Base-by-base conservation (phyloP, 2,113 vertebrate species). In the Sitta europaea region DNA sequence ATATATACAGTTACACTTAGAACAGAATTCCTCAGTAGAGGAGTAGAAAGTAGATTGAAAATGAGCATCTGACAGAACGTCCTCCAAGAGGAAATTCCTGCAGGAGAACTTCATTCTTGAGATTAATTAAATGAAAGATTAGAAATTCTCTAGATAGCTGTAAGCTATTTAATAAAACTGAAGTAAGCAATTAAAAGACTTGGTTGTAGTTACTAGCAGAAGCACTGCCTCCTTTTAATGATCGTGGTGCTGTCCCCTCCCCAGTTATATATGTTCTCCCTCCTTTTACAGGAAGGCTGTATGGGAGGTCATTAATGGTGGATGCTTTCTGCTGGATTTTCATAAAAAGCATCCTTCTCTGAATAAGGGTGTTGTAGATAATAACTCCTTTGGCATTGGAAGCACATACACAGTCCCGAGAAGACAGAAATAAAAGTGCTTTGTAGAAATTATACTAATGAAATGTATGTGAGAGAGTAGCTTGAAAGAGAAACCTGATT, bases 81-180 rank as follows among this genome's bases (percentile, higher is more conserved):
- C 65, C 86, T 93, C 58, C 58, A 89, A 73, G 73, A 96, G 38
- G 77, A 93, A 94, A 96, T 86, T 96, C 92, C 95, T 97, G 38
- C 40, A 81, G 88, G 94, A 96, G 65, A 88, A 45, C 87, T 96
- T 95, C 59, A 93, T 95, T 93, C 90, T 92, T 96, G 68, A 96
- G 92, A 95, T 96, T 96, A 94, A 96, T 96, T 95, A 94, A 96
- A 91, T 81, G 91, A 50, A 92, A 89, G 84, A 95, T 92, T 91
- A 90, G 82, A 94, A 97, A 95, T 75, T 86, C 97, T 94, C 96
- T 88, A 94, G 93, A 62, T 92, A 95, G 91, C 96, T 95, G 86
- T 91, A 95, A 94, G 73, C 77, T 96, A 76, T 96, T 96, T 97
- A 97, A 97, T 94, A 87, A 94, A 95, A 84, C 77, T 77, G 94